Conservation (phyloP, 2,888 invertebrate genomes). For the Cephus pygmeus region DNA sequence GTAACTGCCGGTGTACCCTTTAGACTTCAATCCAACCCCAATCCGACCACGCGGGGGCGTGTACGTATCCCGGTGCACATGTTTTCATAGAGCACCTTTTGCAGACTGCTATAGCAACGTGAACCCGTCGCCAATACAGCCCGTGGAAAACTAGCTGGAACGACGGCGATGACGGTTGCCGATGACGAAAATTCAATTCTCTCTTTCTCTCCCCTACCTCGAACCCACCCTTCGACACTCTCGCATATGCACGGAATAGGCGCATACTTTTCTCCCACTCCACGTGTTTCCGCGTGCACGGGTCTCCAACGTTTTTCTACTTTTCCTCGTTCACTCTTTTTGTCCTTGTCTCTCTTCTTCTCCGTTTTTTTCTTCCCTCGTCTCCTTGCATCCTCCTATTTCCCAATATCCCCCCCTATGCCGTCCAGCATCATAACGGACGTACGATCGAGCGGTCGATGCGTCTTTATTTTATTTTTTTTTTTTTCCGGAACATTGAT, state of each 20-base stretch:
- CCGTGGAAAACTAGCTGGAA: slow-evolving; percentile 1
- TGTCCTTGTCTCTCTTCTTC: slow-evolving; percentile 3
- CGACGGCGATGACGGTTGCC: neutral
- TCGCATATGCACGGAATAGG: neutral
- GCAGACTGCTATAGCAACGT: slow-evolving; percentile 6
- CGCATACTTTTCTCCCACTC: neutral
- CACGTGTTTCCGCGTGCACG: neutral
- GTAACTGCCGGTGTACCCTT: slow-evolving; percentile 35
- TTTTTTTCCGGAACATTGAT: neutral
- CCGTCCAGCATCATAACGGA: neutral
- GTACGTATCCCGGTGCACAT: slow-evolving; percentile 47
- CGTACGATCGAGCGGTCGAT: neutral
- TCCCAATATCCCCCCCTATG: neutral
- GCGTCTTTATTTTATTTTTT: neutral
- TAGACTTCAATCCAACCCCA: slow-evolving; percentile 44
- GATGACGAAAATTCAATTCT: neutral
- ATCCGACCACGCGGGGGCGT: slow-evolving; percentile 55
- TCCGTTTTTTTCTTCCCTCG: slow-evolving; percentile 9
- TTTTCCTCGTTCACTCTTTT: slow-evolving; percentile 5
- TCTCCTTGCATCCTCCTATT: slow-evolving; percentile 15
- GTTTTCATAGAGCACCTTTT: slow-evolving; percentile 8
- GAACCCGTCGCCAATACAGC: neutral
- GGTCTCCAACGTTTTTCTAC: neutral
- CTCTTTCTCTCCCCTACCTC: neutral
- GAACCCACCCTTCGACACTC: neutral